Base-by-base conservation (phyloP, 1,140 invertebrate genomes). In the Trypoxylus dichotomus region DNA sequence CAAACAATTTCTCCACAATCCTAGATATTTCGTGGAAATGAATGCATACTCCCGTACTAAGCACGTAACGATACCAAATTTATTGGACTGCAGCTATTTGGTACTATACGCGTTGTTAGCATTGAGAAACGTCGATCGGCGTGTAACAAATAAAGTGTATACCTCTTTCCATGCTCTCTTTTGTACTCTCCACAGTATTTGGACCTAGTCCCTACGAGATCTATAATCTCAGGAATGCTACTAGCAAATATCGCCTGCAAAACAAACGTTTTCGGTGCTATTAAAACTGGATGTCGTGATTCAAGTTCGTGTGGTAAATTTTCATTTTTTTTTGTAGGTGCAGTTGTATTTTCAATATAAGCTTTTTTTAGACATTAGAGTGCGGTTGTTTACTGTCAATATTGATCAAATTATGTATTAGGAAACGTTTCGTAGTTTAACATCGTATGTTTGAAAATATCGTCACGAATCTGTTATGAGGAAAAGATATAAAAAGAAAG, bases 171-270 rank as follows among this genome's bases (percentile, higher is more conserved):
- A 88, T 97, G 95, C 92, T 97, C 96, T 90, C 94, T 93, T 92
- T 97, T 97, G 92, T 97, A 96, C 90, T 96, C 94, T 88, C 96
- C 96, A 91, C 95, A 94, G 92, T 97, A 98, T 91, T 98, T 98
- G 91, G 95, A 96, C 89, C 96, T 94, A 93, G 93, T 96, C 90
- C 96, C 96, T 92, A 97, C 95, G 90, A 98, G 94, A 91, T 98
- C 97, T 92, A 97, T 97, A 91, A 98, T 97, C 93, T 98, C 96
- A 87, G 96, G 97, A 91, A 98, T 97, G 93, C 95, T 97, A 94
- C 96, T 97, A 91, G 96, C 94, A 94, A 96, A 96, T 91, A 96
- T 95, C 91, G 94, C 95, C 94, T 96, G 94, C 87, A 94, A 94
- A 90, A 83, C 84, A 87, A 85, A 68, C 21, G 60, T 68, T 68